Percentiles rank a stretch among this genome's conserved stretches.
These are phyloP conservation scores for Idaea biselata DNA, from an alignment of 2,888 invertebrate genomes.

Conservation along the genomic window DNA sequence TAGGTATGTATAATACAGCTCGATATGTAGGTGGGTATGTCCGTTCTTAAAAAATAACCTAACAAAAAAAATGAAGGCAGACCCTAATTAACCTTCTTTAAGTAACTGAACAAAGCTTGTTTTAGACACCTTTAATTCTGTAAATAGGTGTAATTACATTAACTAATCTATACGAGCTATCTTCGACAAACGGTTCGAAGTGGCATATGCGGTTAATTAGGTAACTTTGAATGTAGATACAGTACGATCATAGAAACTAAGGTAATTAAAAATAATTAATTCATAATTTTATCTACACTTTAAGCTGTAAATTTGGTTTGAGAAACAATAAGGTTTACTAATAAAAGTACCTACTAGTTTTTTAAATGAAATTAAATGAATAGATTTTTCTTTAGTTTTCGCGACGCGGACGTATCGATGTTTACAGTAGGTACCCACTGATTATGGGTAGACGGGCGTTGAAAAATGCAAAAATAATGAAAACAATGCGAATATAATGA, in stretches of 20 bases:
- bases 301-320: too few species aligned
- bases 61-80: neutral
- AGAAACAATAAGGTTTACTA: too few species aligned
- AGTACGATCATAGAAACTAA: conserved; percentile 35
- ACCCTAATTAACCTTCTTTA: neutral
- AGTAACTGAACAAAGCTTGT: neutral
- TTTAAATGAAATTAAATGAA: too few species aligned
- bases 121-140: conserved; percentile 8
- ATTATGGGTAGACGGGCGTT: too few species aligned
- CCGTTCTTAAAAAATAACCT: neutral
- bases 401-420: too few species aligned
- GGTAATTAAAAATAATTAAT: neutral
- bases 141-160: conserved; percentile 28
- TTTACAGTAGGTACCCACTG: too few species aligned
- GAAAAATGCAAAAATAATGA: too few species aligned
- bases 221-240: conserved; percentile 44
- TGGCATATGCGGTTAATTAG: conserved; percentile 74
- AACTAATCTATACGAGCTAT: conserved; percentile 26
- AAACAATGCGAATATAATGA: too few species aligned
- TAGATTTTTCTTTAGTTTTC: too few species aligned
- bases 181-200: conserved; percentile 57
- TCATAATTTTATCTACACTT: too few species aligned
- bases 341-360: too few species aligned
- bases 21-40: neutral
- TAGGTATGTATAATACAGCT: too few species aligned